phyloP scores from a whole-genome alignment of 2,888 invertebrate genomes.

The Sympetrum striolatum region DNA sequence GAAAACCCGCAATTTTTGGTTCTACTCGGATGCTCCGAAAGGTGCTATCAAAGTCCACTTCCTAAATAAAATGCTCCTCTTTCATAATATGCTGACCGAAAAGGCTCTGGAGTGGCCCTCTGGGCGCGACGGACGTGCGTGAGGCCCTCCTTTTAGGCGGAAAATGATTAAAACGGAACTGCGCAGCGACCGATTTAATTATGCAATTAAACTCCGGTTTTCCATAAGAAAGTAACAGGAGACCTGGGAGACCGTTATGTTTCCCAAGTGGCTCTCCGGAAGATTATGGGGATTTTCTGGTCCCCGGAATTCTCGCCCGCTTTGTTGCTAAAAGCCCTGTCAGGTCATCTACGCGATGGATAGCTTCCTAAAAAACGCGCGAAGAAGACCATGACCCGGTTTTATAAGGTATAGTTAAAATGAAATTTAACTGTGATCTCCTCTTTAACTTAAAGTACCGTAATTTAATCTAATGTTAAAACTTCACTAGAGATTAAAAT shows the following conservation, averaged over 20 bases:
- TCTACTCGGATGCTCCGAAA: not conserved
- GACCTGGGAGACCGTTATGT: not conserved
- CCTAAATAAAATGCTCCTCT: not conserved
- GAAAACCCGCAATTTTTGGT: not conserved
- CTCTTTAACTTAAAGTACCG: too few relatives aligned
- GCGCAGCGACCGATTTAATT: constrained; percentile 19
- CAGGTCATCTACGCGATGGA: too few relatives aligned
- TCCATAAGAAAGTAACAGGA: not conserved
- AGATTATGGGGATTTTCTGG: not conserved
- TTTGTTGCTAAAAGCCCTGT: not conserved
- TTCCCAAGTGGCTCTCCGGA: not conserved
- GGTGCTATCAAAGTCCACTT: not conserved
- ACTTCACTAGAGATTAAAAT: too few relatives aligned
- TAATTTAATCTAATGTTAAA: too few relatives aligned
- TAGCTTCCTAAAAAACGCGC: too few relatives aligned
- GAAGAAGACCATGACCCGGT: too few relatives aligned
- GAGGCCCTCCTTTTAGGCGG: not conserved
- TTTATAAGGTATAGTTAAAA: too few relatives aligned
- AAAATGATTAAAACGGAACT: constrained; percentile 34
- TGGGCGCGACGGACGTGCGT: not conserved
- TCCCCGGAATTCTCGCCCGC: not conserved
- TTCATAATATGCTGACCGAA: not conserved
- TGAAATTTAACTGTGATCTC: too few relatives aligned
- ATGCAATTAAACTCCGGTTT: constrained; percentile 13
- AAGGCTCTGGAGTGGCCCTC: not conserved